Percentiles rank a stretch among this genome's conserved stretches.
These are phyloP conservation scores for Thaumatotibia leucotreta DNA, from an alignment of 1,140 invertebrate genomes.

Conservation along the genomic window DNA sequence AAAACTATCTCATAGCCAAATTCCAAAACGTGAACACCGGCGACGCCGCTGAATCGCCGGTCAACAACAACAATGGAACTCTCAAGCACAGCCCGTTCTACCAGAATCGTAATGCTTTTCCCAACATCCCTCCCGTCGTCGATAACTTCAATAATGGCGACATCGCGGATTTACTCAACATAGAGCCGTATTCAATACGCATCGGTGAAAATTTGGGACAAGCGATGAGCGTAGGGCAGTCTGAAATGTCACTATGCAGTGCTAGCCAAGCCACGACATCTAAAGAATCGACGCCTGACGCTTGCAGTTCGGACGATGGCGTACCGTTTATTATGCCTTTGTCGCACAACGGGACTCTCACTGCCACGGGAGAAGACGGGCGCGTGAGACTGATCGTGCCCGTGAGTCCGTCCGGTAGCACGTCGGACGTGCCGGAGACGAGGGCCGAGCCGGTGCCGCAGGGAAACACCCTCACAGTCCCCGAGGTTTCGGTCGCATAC, in stretches of 20 bases:
- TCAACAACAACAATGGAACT: conserved; percentile 23
- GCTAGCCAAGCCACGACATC: conserved; percentile 47
- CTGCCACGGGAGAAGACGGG: conserved; percentile 78
- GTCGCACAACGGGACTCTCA: conserved; percentile 79
- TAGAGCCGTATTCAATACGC: conserved; percentile 26
- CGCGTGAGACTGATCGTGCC: conserved; percentile 77
- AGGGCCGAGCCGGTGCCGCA: conserved; percentile 29
- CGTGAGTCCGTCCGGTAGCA: conserved; percentile 61
- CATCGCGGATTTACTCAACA: conserved; percentile 43
- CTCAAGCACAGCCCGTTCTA: conserved; percentile 44
- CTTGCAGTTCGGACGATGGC: conserved; percentile 57
- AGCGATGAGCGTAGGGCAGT: conserved; percentile 53
- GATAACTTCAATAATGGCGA: conserved; percentile 54
- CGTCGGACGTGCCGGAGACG: conserved; percentile 33
- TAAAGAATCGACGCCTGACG: conserved; percentile 53
- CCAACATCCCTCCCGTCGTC: conserved; percentile 53
- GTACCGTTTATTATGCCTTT: conserved; percentile 81
- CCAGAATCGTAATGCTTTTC: conserved; percentile 60
- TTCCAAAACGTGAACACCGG: conserved; percentile 51
- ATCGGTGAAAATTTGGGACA: conserved; percentile 41
- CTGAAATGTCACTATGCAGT: conserved; percentile 50
- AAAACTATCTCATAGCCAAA: conserved; percentile 59
- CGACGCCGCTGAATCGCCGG: conserved; percentile 21
- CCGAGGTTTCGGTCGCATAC: conserved; percentile 46
- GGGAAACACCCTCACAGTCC: conserved; percentile 65